Base-by-base conservation (phyloP, 2,888 invertebrate species). In the Andrena camellia region DNA sequence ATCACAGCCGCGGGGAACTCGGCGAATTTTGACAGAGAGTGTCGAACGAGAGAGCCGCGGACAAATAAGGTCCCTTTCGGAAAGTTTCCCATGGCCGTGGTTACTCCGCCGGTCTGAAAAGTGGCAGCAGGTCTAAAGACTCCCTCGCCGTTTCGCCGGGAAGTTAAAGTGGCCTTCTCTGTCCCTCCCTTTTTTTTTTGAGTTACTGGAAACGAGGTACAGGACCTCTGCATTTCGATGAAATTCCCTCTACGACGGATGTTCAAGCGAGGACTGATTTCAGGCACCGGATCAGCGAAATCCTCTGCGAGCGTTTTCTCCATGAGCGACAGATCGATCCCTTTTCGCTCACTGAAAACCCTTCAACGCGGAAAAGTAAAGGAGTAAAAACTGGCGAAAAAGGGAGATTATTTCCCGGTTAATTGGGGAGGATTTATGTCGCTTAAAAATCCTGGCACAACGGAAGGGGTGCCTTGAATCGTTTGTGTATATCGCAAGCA, bases 111-210 rank as follows among this genome's bases (percentile, higher is more conserved):
- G 60, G 57, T 64, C 33, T 62, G 64, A 67, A 77, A 77, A 71
- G 66, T 77, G 52, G 59, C 67, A 29, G 54, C 8, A 35, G 52
- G 33, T 64, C 66, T 50, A 73, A 72, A 64, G 67, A 50, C 64
- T 66, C 52, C 63, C 35, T 54, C 52, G 64, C 29, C 62, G 60
- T 50, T 73, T 76, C 70, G 72, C 73, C 59, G 64, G 2, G 54
- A 82, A 84, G 79, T 83, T 84, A 62, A 68, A 82, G 57, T 50
- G 13, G 26, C 42, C 75, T 52, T 69, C 60, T 70, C 42, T 20
- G 17, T 75, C 31, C 42, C 42, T 42, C 42, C 17, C 0, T 42
- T 42, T 42, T 64, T 8, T 67, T 78, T 66, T 57, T 48, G 17
- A 52, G 35, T 42, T 64, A 59, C 52, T 52, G 60, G 60, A 29